A percentile compares a stretch with the other conserved stretches of the same genome.
These are phyloP conservation scores for Oreochromis niloticus DNA, from an alignment of 2,113 vertebrate genomes.

Conservation along the genomic window DNA sequence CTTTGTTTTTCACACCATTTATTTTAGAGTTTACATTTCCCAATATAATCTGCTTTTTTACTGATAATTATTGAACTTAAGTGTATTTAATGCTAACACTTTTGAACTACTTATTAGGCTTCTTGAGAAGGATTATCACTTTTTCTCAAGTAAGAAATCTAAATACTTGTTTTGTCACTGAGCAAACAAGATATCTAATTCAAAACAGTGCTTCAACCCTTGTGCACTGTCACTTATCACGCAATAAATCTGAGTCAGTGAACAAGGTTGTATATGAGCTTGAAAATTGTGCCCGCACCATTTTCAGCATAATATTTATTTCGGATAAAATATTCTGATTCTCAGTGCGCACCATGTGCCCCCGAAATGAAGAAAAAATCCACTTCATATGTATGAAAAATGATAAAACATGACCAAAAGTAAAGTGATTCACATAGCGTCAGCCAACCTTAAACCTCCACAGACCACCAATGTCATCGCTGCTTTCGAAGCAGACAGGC, in stretches of 20 bases:
- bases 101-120: neutral
- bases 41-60: neutral
- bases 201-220: neutral
- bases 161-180: neutral
- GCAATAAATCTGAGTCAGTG: neutral
- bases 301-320: neutral
- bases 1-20: neutral
- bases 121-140: neutral
- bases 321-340: neutral
- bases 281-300: neutral
- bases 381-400: neutral
- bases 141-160: neutral
- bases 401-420: neutral
- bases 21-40: neutral
- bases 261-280: neutral
- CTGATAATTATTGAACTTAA: neutral
- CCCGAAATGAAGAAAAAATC: neutral
- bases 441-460: conserved; percentile 85
- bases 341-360: neutral
- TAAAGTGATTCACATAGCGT: neutral
- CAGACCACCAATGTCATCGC: conserved; percentile 81
- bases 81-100: neutral
- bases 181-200: neutral
- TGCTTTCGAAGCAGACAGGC: conserved; percentile 87
- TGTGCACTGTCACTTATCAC: neutral